Percentiles rank a stretch among this genome's conserved stretches.
Conservation (phyloP, 2,888 invertebrate genomes). For the Idaea straminata region DNA sequence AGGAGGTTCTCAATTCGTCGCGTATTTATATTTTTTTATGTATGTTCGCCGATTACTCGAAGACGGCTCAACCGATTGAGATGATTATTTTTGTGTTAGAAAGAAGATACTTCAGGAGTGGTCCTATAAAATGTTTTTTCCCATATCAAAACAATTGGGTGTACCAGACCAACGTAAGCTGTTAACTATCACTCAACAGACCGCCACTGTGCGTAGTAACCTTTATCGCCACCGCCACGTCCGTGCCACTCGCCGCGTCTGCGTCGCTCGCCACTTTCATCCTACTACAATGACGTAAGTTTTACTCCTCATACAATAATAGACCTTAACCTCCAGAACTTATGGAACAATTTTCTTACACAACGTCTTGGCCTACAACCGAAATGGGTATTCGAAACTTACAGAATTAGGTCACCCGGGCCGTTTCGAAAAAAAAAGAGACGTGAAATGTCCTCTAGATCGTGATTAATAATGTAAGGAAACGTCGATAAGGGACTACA, state of each 20-base stretch:
- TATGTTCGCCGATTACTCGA: too few species aligned
- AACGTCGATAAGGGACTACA: neutral
- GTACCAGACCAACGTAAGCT: too few species aligned
- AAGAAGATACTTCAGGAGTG: too few species aligned
- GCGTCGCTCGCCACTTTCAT: neutral
- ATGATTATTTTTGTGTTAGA: too few species aligned
- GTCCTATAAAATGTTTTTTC: too few species aligned
- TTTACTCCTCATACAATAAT: neutral
- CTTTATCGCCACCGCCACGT: neutral
- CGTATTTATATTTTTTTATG: too few species aligned
- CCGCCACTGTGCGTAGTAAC: neutral
- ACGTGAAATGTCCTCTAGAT: neutral
- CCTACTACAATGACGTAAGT: neutral
- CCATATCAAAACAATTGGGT: too few species aligned
- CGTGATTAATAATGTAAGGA: neutral
- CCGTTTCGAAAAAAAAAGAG: slow-evolving; percentile 35
- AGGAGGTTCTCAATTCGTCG: too few species aligned
- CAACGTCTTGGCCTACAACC: slow-evolving; percentile 45
- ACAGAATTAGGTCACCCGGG: slow-evolving; percentile 55
- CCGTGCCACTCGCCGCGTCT: neutral
- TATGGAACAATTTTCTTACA: slow-evolving; percentile 18
- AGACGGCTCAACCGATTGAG: too few species aligned
- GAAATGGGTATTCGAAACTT: slow-evolving; percentile 54
- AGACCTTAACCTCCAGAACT: slow-evolving; percentile 10
- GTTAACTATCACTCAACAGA: too few species aligned